Percentiles rank a stretch among this genome's conserved stretches.
phyloP scores from a whole-genome alignment of 2,113 vertebrate genomes.

The Mesoclemmys tuberculata region DNA sequence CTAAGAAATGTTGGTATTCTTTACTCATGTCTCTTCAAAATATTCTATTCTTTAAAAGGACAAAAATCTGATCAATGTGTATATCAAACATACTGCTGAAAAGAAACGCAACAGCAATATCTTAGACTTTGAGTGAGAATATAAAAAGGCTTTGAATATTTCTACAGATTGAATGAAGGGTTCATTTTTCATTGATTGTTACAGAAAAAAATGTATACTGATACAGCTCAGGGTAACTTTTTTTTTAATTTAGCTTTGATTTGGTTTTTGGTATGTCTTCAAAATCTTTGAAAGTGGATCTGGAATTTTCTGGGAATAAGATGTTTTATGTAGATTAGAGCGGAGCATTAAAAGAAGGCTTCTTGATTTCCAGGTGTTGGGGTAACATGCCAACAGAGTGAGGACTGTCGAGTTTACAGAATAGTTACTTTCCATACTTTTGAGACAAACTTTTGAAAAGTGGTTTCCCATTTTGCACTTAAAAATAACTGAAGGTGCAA shows the following conservation, averaged over 20 bases:
- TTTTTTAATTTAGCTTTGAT: background rate
- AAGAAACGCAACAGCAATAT: background rate
- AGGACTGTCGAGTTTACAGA: background rate
- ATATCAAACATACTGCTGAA: background rate
- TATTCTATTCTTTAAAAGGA: background rate
- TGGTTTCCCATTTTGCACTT: background rate
- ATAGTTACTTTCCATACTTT: background rate
- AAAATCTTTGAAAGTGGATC: background rate
- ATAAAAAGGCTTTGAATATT: background rate
- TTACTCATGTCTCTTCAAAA: background rate
- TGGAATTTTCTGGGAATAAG: background rate
- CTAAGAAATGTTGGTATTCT: background rate
- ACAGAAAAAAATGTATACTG: background rate
- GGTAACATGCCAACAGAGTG: background rate
- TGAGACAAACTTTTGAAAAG: background rate
- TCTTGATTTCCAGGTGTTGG: background rate
- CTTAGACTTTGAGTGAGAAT: background rate
- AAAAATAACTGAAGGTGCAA: background rate
- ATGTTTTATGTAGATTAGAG: background rate
- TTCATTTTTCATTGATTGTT: background rate
- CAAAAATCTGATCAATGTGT: background rate
- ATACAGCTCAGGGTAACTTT: background rate
- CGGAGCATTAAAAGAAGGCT: background rate
- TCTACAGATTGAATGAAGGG: background rate
- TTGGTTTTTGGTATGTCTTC: background rate